Evolutionary conservation across 2,888 invertebrate species (phyloP).

Genomic region (Thumatha senex): DNA sequence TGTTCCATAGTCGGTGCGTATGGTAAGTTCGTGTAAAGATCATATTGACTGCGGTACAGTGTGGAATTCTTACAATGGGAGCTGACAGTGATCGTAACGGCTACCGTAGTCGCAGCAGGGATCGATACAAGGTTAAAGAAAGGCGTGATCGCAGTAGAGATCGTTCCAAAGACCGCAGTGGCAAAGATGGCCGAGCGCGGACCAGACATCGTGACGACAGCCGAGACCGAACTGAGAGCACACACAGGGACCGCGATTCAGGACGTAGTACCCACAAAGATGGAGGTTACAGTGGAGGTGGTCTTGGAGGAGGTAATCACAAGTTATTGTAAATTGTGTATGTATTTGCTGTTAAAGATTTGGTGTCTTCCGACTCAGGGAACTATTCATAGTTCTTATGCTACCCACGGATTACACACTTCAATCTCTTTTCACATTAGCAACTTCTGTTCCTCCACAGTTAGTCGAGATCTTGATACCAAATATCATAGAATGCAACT

Average conservation of each 20-base stretch:
- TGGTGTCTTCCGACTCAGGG: too few relatives aligned
- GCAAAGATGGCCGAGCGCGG: slow-evolving; percentile 24
- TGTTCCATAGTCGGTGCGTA: too few relatives aligned
- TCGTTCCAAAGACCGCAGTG: slow-evolving; percentile 16
- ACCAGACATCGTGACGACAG: slow-evolving; percentile 29
- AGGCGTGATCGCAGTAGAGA: slow-evolving; percentile 20
- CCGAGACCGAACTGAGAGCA: slow-evolving; percentile 19
- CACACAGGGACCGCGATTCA: slow-evolving; percentile 38
- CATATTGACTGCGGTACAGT: too few relatives aligned
- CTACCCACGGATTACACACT: too few relatives aligned
- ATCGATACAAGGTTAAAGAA: slow-evolving; percentile 19
- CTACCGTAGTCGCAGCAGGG: slow-evolving; percentile 22
- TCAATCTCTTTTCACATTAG: too few relatives aligned
- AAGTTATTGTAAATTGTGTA: too few relatives aligned
- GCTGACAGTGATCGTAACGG: slow-evolving; percentile 46
- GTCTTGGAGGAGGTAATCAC: slow-evolving; percentile 59
- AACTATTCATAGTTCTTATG: not conserved
- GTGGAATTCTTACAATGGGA: slow-evolving; percentile 32
- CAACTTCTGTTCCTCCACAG: too few relatives aligned
- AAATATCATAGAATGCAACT: too few relatives aligned
- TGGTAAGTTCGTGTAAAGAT: too few relatives aligned
- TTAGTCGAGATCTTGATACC: too few relatives aligned
- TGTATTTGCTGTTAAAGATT: too few relatives aligned
- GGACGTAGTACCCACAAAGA: slow-evolving; percentile 48
- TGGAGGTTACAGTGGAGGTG: slow-evolving; percentile 46